A percentile compares a stretch with the other conserved stretches of the same genome.
Conservation (phyloP, 2,888 invertebrate species). For the Lycophotia porphyrea region DNA sequence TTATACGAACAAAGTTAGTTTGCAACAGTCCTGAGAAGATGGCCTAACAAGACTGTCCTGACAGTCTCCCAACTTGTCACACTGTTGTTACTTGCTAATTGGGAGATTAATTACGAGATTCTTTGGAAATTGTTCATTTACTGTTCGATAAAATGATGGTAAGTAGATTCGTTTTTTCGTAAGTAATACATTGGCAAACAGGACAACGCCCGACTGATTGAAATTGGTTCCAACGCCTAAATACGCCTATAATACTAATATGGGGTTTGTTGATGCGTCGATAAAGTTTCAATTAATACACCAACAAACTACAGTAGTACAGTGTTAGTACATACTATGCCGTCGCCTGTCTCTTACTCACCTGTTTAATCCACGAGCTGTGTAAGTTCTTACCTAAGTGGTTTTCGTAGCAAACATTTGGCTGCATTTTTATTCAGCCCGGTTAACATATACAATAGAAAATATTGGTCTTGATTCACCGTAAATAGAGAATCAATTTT, state of each 20-base stretch:
- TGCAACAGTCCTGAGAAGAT: conserved; percentile 10
- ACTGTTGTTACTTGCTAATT: conserved; percentile 20
- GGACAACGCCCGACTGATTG: conserved; percentile 27
- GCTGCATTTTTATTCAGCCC: not conserved
- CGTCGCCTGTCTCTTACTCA: not conserved
- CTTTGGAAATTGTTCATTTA: conserved; percentile 1
- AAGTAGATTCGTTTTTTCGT: conserved; percentile 11
- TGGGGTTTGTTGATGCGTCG: not conserved
- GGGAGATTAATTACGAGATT: conserved; percentile 15
- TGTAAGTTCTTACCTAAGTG: not conserved
- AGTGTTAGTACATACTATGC: not conserved
- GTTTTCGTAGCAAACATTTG: conserved; percentile 9
- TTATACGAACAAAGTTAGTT: conserved; percentile 23
- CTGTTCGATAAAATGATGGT: conserved; percentile 8
- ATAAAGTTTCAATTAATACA: not conserved
- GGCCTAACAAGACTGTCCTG: conserved; percentile 5
- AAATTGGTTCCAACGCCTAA: conserved; percentile 10
- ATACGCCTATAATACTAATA: conserved; percentile 5
- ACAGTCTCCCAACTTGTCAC: conserved; percentile 3
- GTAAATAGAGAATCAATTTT: conserved; percentile 22
- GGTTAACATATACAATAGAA: conserved; percentile 24
- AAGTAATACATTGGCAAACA: conserved; percentile 32
- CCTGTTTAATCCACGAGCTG: not conserved
- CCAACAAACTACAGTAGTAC: not conserved
- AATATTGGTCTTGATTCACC: conserved; percentile 10